A percentile compares a stretch with the other conserved stretches of the same genome.
phyloP scores from a whole-genome alignment of 2,888 invertebrate genomes.

The Phyllotreta cruciferae region DNA sequence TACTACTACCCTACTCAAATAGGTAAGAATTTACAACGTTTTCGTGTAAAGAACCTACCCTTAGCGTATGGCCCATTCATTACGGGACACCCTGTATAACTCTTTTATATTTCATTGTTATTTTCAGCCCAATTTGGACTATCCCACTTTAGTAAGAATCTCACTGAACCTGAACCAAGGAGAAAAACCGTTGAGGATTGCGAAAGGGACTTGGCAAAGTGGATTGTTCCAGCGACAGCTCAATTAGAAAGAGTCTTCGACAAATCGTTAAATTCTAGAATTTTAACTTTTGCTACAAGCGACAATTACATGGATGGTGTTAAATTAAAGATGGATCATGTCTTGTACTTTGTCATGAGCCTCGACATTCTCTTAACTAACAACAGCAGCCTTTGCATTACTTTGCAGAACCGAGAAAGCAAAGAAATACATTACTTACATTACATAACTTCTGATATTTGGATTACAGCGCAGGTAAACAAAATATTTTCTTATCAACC shows the following conservation, averaged over 20 bases:
- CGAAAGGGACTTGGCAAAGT: conserved; percentile 69
- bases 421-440: conserved; percentile 82
- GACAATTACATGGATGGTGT: conserved; percentile 74
- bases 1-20: conserved; percentile 28
- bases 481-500: conserved; percentile 13
- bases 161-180: conserved; percentile 84
- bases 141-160: conserved; percentile 95
- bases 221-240: conserved; percentile 78
- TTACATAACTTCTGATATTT: conserved; percentile 77
- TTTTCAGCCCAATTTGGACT: conserved; percentile 91
- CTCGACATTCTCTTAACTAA: conserved; percentile 74
- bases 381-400: conserved; percentile 83
- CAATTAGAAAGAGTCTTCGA: conserved; percentile 70
- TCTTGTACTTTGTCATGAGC: conserved; percentile 78
- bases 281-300: conserved; percentile 76
- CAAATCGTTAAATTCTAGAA: conserved; percentile 65
- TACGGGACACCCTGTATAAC: neutral
- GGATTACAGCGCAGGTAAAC: conserved; percentile 74
- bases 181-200: conserved; percentile 78
- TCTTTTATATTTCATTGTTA: neutral
- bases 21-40: conserved; percentile 1
- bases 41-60: too few relatives aligned
- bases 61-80: neutral
- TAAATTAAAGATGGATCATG: conserved; percentile 71
- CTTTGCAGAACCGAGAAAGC: conserved; percentile 78